phyloP scores from a whole-genome alignment of 2,888 invertebrate species.

The Aspidiotus destructor region DNA sequence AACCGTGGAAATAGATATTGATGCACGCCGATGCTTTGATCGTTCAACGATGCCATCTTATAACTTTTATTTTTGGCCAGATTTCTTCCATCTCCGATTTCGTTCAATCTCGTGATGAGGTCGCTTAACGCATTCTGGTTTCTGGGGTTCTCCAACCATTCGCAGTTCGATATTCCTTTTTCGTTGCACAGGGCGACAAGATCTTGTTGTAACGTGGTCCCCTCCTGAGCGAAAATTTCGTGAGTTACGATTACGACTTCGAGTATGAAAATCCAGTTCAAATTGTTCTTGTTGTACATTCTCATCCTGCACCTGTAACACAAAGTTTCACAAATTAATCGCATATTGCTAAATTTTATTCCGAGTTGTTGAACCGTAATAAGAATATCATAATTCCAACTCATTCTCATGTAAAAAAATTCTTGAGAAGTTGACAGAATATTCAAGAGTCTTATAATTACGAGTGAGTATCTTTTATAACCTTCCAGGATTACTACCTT shows the following conservation, averaged over 20 bases:
- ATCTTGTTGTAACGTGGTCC: background rate
- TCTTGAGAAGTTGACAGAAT: too few species aligned
- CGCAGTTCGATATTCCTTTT: conserved; percentile 15
- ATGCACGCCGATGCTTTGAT: background rate
- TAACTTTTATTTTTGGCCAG: background rate
- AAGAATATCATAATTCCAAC: too few species aligned
- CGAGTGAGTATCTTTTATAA: too few species aligned
- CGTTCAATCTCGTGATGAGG: conserved; percentile 3
- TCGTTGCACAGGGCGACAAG: conserved; percentile 18
- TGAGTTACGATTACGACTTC: conserved; percentile 14
- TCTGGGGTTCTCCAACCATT: conserved; percentile 22
- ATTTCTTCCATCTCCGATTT: background rate
- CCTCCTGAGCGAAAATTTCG: conserved; percentile 20
- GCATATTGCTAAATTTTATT: too few species aligned
- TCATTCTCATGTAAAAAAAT: too few species aligned
- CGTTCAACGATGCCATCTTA: background rate
- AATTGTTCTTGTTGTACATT: conserved; percentile 12
- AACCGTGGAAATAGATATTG: conserved; percentile 15
- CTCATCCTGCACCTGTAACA: conserved; percentile 17
- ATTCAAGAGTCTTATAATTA: too few species aligned
- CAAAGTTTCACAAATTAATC: background rate
- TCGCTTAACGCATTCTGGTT: conserved; percentile 20
- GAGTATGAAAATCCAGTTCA: conserved; percentile 15
- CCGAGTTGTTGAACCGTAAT: too few species aligned
- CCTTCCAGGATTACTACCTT: too few species aligned